These are phyloP conservation scores for Rhabdornis inornatus DNA, from an alignment of 2,113 vertebrate species.

Conservation along the genomic window DNA sequence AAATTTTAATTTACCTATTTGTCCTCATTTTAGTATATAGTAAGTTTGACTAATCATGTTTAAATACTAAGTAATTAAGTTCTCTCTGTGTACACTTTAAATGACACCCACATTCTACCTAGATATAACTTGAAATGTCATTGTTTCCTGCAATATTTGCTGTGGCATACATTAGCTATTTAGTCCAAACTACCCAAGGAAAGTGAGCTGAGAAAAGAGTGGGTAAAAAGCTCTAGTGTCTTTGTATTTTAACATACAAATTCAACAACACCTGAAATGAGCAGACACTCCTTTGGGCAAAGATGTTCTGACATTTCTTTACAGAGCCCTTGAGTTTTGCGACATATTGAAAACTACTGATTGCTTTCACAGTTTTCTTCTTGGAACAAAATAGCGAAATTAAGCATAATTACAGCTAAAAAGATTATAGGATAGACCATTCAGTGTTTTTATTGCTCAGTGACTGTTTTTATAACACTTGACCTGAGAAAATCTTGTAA, in stretches of 20 bases:
- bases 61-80: neutral
- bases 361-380: slow-evolving; percentile 19
- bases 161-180: neutral
- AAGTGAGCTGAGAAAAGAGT: neutral
- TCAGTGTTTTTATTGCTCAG: slow-evolving; percentile 17
- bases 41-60: neutral
- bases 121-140: neutral
- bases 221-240: neutral
- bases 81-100: neutral
- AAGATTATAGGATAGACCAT: neutral
- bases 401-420: neutral
- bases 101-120: neutral
- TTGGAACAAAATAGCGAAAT: slow-evolving; percentile 27
- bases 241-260: neutral
- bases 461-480: slow-evolving; percentile 48
- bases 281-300: neutral
- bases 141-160: neutral
- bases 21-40: neutral
- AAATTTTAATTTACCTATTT: neutral
- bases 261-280: neutral
- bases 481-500: slow-evolving; percentile 20
- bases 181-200: neutral
- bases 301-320: slow-evolving; percentile 10
- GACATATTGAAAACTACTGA: neutral
- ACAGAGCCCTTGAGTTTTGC: neutral